Evolutionary conservation across 2,113 vertebrate genomes (phyloP).

Genomic region (Hippocampus comes): DNA sequence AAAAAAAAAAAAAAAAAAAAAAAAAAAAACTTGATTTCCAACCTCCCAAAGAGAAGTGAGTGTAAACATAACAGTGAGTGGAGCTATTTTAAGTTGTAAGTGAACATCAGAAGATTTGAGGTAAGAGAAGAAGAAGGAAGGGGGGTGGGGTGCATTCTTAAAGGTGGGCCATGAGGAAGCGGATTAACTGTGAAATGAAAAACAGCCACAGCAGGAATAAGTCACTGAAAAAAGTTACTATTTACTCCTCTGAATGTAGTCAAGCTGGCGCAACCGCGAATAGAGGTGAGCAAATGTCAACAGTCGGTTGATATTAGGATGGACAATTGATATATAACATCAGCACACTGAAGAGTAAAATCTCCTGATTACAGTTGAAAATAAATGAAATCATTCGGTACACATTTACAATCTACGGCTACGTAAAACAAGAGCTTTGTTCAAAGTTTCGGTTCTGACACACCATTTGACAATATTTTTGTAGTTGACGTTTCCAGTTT

Average conservation of each 20-base stretch:
- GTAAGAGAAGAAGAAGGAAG: neutral
- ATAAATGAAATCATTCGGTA: too few species aligned
- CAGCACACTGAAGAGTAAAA: neutral
- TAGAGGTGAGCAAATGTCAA: constrained; percentile 8
- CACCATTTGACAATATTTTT: neutral
- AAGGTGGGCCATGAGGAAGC: constrained; percentile 25
- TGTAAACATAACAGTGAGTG: constrained; percentile 53
- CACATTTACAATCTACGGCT: too few species aligned
- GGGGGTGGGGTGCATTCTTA: constrained; percentile 19
- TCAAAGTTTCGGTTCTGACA: neutral
- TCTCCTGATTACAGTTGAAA: neutral
- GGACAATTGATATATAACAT: neutral
- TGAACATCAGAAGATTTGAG: constrained; percentile 23
- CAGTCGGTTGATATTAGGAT: neutral
- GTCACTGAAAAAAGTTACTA: constrained; percentile 71
- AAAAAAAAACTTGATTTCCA: constrained; percentile 32
- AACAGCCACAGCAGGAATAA: constrained; percentile 66
- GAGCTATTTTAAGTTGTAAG: constrained; percentile 38
- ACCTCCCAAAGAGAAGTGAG: constrained; percentile 40
- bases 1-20: neutral
- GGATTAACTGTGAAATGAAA: constrained; percentile 71
- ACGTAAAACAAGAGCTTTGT: too few species aligned
- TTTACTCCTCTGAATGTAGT: constrained; percentile 42
- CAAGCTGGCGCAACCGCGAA: constrained; percentile 40
- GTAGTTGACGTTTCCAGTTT: neutral